Percentiles rank a stretch among this genome's conserved stretches.
These are phyloP conservation scores for Drosophila nigritarsus DNA, from an alignment of 2,888 invertebrate species.

Conservation along the genomic window DNA sequence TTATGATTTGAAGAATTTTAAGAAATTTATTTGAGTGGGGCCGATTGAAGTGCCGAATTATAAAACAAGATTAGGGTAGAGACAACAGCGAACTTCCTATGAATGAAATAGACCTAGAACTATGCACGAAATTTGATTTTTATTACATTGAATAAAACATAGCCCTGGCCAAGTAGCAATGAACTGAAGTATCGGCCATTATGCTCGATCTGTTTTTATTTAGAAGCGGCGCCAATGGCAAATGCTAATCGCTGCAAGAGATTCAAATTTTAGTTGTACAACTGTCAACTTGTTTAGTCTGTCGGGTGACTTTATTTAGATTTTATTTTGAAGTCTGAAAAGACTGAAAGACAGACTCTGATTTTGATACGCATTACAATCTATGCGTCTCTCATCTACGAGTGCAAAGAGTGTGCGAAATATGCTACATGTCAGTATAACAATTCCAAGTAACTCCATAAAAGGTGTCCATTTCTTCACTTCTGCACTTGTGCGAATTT, in stretches of 20 bases:
- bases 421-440: slow-evolving; percentile 20
- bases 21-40: neutral
- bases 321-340: neutral
- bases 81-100: slow-evolving; percentile 27
- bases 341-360: too few species aligned
- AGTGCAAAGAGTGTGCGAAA: neutral
- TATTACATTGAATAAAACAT: slow-evolving; percentile 15
- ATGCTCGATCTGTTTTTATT: neutral
- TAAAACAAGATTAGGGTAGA: neutral
- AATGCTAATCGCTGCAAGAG: slow-evolving; percentile 33
- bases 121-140: neutral
- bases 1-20: neutral
- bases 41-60: slow-evolving; percentile 5
- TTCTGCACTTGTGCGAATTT: slow-evolving; percentile 9
- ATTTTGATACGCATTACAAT: neutral
- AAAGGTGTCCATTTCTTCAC: slow-evolving; percentile 41
- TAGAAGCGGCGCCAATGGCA: slow-evolving; percentile 36
- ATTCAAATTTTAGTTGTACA: neutral
- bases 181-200: slow-evolving; percentile 41
- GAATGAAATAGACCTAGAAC: neutral
- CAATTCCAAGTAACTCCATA: slow-evolving; percentile 24
- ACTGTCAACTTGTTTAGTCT: slow-evolving; percentile 23
- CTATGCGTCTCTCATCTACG: neutral
- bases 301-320: neutral
- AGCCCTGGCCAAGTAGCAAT: slow-evolving; percentile 41